phyloP scores from a whole-genome alignment of 2,797 vertebrate genomes.

The Lepus oiostolus region DNA sequence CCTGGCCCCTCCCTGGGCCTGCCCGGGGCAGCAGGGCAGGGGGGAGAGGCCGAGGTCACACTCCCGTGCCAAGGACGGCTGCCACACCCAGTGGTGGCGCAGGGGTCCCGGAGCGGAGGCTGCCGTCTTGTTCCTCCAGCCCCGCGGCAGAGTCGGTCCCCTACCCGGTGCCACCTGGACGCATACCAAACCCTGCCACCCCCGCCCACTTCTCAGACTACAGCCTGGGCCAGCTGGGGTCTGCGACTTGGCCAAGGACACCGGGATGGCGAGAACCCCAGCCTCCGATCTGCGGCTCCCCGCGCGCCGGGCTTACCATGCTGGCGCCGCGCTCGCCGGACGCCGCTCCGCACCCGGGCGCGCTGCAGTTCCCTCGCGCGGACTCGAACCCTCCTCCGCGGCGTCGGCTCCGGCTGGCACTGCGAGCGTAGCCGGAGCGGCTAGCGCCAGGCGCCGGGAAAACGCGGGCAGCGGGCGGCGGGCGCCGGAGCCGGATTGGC shows the following conservation, averaged over 20 bases:
- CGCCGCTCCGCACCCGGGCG: background rate
- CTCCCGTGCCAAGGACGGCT: slow-evolving; percentile 18
- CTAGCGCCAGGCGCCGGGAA: slow-evolving; percentile 33
- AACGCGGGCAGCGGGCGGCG: slow-evolving; percentile 67
- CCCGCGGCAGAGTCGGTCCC: background rate
- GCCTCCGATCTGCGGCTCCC: background rate
- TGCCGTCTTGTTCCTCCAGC: background rate
- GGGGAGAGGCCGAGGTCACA: slow-evolving; percentile 28
- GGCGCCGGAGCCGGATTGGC: slow-evolving; percentile 75
- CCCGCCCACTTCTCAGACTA: background rate
- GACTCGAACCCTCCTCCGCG: slow-evolving; percentile 60
- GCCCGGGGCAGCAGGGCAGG: background rate
- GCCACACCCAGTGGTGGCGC: slow-evolving; percentile 37
- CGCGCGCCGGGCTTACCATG: slow-evolving; percentile 77
- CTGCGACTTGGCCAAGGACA: slow-evolving; percentile 53
- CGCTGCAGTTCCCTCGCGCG: background rate
- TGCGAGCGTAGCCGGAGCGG: background rate
- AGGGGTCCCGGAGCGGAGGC: background rate
- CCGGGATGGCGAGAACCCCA: background rate
- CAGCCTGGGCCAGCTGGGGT: background rate
- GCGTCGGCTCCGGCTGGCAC: background rate
- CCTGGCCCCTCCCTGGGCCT: background rate
- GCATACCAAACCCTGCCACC: background rate
- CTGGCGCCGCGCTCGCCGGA: slow-evolving; percentile 49
- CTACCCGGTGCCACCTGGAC: background rate